phyloP scores from a whole-genome alignment of 64 coral and sea anemone species.

The Montipora capricornis region DNA sequence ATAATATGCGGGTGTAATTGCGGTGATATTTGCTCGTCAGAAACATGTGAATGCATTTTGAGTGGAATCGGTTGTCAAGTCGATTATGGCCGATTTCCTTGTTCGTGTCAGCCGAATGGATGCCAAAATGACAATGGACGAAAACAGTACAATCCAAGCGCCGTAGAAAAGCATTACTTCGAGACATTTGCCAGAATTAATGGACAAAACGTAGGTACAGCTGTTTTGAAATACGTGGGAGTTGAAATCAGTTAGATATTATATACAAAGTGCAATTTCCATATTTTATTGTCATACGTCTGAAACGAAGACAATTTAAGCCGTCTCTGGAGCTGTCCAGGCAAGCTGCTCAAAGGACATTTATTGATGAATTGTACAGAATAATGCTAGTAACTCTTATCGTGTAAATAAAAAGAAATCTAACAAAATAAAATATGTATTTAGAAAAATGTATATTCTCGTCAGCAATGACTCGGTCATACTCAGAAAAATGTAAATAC shows the following conservation, averaged over 20 bases:
- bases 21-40: conserved; percentile 84
- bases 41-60: conserved; percentile 86
- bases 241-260: background rate
- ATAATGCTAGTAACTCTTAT: background rate
- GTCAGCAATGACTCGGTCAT: too few species aligned
- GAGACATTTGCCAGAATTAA: conserved; percentile 85
- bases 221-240: conserved; percentile 35
- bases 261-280: background rate
- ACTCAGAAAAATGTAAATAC: too few species aligned
- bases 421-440: too few species aligned
- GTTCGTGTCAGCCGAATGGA: conserved; percentile 76
- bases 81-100: conserved; percentile 93
- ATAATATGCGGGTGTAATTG: conserved; percentile 92
- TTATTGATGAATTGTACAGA: conserved; percentile 8
- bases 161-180: conserved; percentile 83
- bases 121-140: conserved; percentile 86
- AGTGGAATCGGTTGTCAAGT: conserved; percentile 95
- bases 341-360: background rate
- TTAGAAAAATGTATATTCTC: too few species aligned
- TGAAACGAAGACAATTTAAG: background rate
- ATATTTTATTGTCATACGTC: conserved; percentile 2
- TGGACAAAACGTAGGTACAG: conserved; percentile 28
- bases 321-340: background rate
- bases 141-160: conserved; percentile 87
- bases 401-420: background rate